Conservation (phyloP, 2,113 vertebrate genomes). For the Haemorhous mexicanus region DNA sequence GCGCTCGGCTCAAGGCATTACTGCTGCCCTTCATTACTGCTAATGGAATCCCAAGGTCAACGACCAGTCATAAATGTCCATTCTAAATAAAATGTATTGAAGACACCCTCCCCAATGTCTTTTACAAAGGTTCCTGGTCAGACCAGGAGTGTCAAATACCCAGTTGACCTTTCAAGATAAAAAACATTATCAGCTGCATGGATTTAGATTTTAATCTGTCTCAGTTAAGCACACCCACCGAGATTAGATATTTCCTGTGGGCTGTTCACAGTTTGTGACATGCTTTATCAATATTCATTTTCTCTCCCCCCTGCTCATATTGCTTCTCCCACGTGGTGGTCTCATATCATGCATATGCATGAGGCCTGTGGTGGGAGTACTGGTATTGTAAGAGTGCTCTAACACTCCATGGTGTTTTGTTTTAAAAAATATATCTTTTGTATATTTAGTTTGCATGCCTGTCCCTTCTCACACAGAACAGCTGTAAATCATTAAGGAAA, state of each 20-base stretch:
- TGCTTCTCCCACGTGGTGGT: neutral
- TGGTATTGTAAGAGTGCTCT: neutral
- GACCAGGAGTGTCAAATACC: conserved; percentile 57
- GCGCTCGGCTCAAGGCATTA: neutral
- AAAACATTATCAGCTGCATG: conserved; percentile 55
- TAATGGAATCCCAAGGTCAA: conserved; percentile 79
- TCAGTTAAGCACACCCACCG: conserved; percentile 41
- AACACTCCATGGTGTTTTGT: neutral
- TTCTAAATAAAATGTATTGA: conserved; percentile 71
- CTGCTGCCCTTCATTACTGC: conserved; percentile 69
- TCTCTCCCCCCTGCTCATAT: neutral
- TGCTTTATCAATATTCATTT: conserved; percentile 9
- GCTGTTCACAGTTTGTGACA: neutral
- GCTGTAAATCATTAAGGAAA: conserved; percentile 36
- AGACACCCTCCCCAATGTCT: conserved; percentile 59
- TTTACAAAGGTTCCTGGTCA: conserved; percentile 62
- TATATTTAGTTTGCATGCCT: neutral
- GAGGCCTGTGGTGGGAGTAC: neutral
- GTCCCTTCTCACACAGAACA: conserved; percentile 9
- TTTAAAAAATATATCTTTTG: neutral
- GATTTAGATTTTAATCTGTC: conserved; percentile 63
- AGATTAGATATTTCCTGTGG: conserved; percentile 26
- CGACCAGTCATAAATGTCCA: conserved; percentile 67
- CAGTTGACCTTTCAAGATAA: conserved; percentile 67
- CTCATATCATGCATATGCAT: neutral